These are phyloP conservation scores for Dryomyza anilis DNA, from an alignment of 2,888 invertebrate genomes.

Conservation along the genomic window DNA sequence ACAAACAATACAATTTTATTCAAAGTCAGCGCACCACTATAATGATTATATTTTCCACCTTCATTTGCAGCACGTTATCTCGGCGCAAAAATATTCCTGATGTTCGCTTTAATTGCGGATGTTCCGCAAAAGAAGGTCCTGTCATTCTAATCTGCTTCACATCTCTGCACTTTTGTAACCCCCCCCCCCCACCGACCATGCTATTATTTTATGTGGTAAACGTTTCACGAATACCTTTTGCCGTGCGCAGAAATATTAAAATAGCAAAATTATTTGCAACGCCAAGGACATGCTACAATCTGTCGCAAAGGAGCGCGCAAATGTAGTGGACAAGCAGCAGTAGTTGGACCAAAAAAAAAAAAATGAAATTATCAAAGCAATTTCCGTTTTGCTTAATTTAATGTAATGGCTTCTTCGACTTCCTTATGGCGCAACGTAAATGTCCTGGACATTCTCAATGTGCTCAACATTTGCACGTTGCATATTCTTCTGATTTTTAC, in stretches of 20 bases:
- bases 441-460: background rate
- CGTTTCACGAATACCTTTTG: too few species aligned
- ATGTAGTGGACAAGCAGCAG: background rate
- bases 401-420: slow-evolving; percentile 28
- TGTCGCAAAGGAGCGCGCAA: background rate
- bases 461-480: background rate
- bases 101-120: slow-evolving; percentile 36
- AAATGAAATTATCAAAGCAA: slow-evolving; percentile 29
- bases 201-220: too few species aligned
- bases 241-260: slow-evolving; percentile 7
- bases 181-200: too few species aligned
- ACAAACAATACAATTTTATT: too few species aligned
- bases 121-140: too few species aligned
- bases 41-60: too few species aligned
- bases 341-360: background rate
- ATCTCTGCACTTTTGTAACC: too few species aligned
- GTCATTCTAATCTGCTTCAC: too few species aligned
- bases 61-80: slow-evolving; percentile 29
- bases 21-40: too few species aligned
- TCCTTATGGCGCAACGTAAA: slow-evolving; percentile 6
- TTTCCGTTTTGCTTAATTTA: slow-evolving; percentile 33
- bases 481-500: too few species aligned
- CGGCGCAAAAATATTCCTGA: slow-evolving; percentile 24
- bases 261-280: slow-evolving; percentile 8
- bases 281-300: background rate